A percentile compares a stretch with the other conserved stretches of the same genome.
phyloP scores from a whole-genome alignment of 2,888 invertebrate genomes.

The Drosophila tanythrix region DNA sequence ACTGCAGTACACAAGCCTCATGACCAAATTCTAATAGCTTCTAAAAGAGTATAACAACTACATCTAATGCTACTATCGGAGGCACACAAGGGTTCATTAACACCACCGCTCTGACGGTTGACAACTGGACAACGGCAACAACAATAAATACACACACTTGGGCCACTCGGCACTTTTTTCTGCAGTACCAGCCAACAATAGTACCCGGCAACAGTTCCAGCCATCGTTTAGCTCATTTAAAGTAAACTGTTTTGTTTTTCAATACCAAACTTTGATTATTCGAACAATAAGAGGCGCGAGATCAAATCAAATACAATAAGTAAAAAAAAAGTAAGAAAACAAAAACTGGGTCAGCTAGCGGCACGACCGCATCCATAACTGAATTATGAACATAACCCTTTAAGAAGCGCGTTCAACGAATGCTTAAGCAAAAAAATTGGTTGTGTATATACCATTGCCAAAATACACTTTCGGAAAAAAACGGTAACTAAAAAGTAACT shows the following conservation, averaged over 20 bases:
- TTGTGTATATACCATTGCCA: constrained; percentile 14
- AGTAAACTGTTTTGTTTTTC: constrained; percentile 52
- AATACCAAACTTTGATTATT: constrained; percentile 35
- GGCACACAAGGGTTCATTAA: constrained; percentile 70
- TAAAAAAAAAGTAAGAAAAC: constrained; percentile 25
- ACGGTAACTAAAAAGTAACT: neutral
- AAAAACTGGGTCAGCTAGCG: constrained; percentile 54
- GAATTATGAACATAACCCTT: constrained; percentile 29
- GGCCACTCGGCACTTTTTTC: constrained; percentile 7
- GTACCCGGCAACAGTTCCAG: neutral
- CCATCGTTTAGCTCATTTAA: constrained; percentile 5
- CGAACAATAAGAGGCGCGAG: constrained; percentile 9
- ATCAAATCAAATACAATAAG: constrained; percentile 10
- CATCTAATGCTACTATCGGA: constrained; percentile 1
- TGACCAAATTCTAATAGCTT: neutral
- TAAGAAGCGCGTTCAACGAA: constrained; percentile 17
- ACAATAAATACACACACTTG: constrained; percentile 3
- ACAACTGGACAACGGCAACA: constrained; percentile 46
- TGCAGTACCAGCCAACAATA: constrained; percentile 29
- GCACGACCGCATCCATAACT: constrained; percentile 19
- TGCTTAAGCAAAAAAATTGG: constrained; percentile 33
- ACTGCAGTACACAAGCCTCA: neutral
- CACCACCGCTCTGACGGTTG: constrained; percentile 48
- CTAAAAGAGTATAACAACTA: neutral
- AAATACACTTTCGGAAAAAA: constrained; percentile 22